These are phyloP conservation scores for Teleogryllus oceanicus DNA, from an alignment of 2,888 invertebrate species.

Conservation along the genomic window DNA sequence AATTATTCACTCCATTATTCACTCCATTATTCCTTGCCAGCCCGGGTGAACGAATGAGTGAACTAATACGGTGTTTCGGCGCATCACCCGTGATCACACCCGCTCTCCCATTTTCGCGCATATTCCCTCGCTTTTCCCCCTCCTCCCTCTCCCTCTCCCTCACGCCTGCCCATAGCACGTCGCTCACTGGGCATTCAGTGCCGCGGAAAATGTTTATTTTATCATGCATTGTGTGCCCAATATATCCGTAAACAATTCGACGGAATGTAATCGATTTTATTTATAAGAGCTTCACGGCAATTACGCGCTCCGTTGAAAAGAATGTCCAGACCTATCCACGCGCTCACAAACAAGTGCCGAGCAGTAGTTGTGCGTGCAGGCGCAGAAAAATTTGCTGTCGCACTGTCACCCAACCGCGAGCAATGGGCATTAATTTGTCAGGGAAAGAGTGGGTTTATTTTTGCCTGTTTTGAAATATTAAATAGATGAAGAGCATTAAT, in stretches of 20 bases:
- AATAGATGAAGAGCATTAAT: not conserved
- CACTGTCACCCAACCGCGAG: not conserved
- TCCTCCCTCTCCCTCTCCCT: not conserved
- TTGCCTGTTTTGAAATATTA: conserved; percentile 10
- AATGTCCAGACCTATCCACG: not conserved
- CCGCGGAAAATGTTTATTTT: not conserved
- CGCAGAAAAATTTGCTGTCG: too few species aligned
- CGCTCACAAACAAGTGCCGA: not conserved
- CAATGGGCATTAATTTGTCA: not conserved
- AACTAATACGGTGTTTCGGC: not conserved
- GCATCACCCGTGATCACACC: not conserved
- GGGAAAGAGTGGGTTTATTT: not conserved
- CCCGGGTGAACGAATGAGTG: too few species aligned
- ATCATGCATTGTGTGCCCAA: not conserved
- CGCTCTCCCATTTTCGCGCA: not conserved
- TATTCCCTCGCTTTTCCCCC: not conserved
- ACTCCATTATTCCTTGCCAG: too few species aligned
- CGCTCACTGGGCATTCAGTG: not conserved
- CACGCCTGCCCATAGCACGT: not conserved
- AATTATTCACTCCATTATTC: too few species aligned
- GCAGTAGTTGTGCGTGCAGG: not conserved
- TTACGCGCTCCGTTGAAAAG: not conserved
- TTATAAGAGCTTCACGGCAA: not conserved
- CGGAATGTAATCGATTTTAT: conserved; percentile 18
- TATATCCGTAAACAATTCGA: not conserved